A percentile compares a stretch with the other conserved stretches of the same genome.
phyloP scores from a whole-genome alignment of 2,797 vertebrate species.

The Acanthis flammea region DNA sequence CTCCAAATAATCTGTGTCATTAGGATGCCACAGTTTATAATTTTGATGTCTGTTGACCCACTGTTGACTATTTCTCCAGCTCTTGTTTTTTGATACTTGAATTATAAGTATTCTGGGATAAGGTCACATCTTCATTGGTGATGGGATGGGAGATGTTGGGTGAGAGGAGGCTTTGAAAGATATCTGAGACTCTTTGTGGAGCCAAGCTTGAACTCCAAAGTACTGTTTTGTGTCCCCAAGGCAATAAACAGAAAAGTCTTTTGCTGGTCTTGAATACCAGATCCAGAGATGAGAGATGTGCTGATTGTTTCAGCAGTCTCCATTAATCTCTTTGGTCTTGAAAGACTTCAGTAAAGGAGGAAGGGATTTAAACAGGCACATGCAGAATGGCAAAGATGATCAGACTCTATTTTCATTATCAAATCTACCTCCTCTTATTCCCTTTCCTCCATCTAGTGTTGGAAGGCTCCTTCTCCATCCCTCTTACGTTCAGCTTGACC shows the following conservation, averaged over 20 bases:
- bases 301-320: neutral
- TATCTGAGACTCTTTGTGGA: neutral
- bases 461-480: conserved; percentile 43
- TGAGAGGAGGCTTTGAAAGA: neutral
- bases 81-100: neutral
- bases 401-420: neutral
- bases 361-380: neutral
- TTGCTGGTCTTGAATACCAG: neutral
- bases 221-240: neutral
- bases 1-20: neutral
- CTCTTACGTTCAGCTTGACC: conserved; percentile 13
- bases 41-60: neutral
- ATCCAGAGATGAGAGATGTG: neutral
- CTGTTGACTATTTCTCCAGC: neutral
- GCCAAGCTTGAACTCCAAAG: neutral
- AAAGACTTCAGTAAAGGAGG: neutral
- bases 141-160: neutral
- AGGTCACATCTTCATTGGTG: neutral
- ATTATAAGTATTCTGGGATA: neutral
- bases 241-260: neutral
- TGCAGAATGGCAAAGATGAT: neutral
- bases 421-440: neutral
- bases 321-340: neutral
- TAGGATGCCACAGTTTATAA: neutral
- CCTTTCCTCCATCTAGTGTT: conserved; percentile 24